Conservation (phyloP, 1,140 invertebrate species). For the Anastatus disparis region DNA sequence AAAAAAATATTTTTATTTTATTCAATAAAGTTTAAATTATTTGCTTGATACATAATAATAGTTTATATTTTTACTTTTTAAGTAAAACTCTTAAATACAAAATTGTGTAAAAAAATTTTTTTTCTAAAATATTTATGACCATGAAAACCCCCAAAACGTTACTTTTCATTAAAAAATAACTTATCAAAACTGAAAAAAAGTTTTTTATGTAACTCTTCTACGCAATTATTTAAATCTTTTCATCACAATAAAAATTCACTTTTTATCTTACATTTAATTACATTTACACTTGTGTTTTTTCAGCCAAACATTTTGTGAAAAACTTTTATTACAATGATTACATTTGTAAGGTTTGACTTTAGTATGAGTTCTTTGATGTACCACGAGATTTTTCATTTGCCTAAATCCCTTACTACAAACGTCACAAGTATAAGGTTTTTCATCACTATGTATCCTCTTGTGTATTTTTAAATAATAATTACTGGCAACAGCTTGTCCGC, state of each 20-base stretch:
- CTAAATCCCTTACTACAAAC: conserved; percentile 79
- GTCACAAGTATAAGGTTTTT: conserved; percentile 80
- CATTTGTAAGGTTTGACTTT: conserved; percentile 38
- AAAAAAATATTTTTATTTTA: too few species aligned
- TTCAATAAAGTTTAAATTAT: too few species aligned
- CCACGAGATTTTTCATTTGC: conserved; percentile 37
- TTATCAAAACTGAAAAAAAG: too few species aligned
- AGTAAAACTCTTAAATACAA: too few species aligned
- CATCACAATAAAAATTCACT: not conserved
- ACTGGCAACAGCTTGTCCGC: conserved; percentile 72
- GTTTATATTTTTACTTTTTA: too few species aligned
- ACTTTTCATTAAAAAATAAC: too few species aligned
- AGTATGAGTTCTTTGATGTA: conserved; percentile 34
- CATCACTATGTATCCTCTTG: conserved; percentile 73
- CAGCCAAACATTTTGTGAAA: conserved; percentile 38
- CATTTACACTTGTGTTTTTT: conserved; percentile 40
- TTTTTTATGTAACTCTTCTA: too few species aligned
- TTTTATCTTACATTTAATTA: not conserved
- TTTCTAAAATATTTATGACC: too few species aligned
- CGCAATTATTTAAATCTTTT: not conserved
- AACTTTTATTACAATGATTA: conserved; percentile 19
- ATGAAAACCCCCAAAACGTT: too few species aligned
- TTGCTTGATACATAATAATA: too few species aligned
- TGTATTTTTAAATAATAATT: conserved; percentile 67
- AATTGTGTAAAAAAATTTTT: too few species aligned